phyloP scores from a whole-genome alignment of 2,113 vertebrate genomes.

The Myotis lucifugus region DNA sequence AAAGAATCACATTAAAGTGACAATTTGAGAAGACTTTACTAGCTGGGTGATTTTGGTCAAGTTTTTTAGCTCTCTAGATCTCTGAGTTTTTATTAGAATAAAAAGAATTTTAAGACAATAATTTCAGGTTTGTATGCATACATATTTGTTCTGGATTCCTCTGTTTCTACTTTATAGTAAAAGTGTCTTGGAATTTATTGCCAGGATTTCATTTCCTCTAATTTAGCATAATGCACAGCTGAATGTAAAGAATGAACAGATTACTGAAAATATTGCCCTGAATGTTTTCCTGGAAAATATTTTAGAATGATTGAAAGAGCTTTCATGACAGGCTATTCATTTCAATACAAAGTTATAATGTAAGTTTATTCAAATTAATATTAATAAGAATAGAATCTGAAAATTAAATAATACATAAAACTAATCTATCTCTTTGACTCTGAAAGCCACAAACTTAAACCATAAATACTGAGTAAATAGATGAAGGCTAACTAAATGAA shows the following conservation, averaged over 20 bases:
- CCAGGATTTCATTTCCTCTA: not conserved
- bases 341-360: not conserved
- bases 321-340: not conserved
- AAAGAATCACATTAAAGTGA: not conserved
- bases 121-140: not conserved
- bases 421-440: not conserved
- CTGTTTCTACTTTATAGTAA: not conserved
- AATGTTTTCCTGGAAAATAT: not conserved
- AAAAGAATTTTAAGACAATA: slow-evolving; percentile 9
- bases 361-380: slow-evolving; percentile 28
- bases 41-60: not conserved
- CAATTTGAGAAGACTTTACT: not conserved
- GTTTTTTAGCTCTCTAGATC: not conserved
- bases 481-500: not conserved
- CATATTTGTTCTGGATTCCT: not conserved
- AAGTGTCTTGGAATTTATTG: not conserved
- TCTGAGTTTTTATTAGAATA: not conserved
- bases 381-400: not conserved
- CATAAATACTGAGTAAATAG: not conserved
- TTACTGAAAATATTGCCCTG: not conserved
- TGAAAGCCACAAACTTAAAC: not conserved
- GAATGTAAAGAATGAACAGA: not conserved
- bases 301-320: not conserved
- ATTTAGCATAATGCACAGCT: not conserved
- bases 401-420: slow-evolving; percentile 38